phyloP scores from a whole-genome alignment of 2,797 vertebrate species.

The Lagorchestes hirsutus region DNA sequence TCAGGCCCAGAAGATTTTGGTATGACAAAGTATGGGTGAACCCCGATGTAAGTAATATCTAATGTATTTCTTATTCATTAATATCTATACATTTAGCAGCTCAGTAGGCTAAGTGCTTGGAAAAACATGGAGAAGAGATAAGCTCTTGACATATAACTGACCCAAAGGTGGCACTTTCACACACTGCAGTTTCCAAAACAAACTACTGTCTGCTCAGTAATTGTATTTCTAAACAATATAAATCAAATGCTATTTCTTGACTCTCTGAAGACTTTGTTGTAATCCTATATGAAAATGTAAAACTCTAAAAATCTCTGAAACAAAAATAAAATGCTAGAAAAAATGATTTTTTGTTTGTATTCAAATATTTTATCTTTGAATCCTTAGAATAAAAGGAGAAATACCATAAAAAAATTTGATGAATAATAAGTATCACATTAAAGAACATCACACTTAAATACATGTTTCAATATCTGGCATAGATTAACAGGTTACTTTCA shows the following conservation, averaged over 20 bases:
- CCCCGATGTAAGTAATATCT: slow-evolving; percentile 67
- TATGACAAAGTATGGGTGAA: slow-evolving; percentile 34
- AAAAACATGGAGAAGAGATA: slow-evolving; percentile 76
- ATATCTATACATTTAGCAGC: slow-evolving; percentile 70
- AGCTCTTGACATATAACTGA: slow-evolving; percentile 65
- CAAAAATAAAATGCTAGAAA: not conserved
- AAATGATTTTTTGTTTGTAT: not conserved
- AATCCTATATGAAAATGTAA: not conserved
- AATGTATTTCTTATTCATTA: slow-evolving; percentile 71
- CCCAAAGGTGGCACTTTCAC: slow-evolving; percentile 60
- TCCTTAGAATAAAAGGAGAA: not conserved
- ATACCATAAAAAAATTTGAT: not conserved
- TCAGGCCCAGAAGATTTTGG: slow-evolving; percentile 55
- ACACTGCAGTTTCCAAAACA: slow-evolving; percentile 53
- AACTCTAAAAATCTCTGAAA: not conserved
- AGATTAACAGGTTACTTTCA: slow-evolving; percentile 90
- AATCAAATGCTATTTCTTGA: not conserved
- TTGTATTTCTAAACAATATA: slow-evolving; percentile 56
- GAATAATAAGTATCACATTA: not conserved
- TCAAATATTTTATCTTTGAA: not conserved
- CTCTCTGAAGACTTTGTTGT: not conserved
- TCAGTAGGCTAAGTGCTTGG: slow-evolving; percentile 61
- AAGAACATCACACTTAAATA: not conserved
- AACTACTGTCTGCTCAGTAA: slow-evolving; percentile 41
- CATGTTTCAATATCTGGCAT: not conserved